phyloP scores from a whole-genome alignment of 64 coral and sea anemone genomes.

The Hydrozoanthus tunicans region DNA sequence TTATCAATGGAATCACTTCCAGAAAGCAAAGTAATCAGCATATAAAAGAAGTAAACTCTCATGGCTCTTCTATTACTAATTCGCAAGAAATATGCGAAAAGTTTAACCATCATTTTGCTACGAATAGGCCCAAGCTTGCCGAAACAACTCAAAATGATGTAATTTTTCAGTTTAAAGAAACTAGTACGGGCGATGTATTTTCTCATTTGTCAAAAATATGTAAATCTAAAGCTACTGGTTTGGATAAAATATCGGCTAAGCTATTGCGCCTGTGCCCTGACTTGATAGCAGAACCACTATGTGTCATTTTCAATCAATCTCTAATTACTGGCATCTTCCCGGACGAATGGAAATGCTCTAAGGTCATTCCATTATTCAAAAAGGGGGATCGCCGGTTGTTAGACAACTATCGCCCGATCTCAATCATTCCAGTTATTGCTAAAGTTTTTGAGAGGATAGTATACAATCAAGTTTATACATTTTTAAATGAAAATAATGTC shows the following conservation, averaged over 20 bases:
- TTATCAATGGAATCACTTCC: background rate
- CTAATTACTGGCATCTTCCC: slow-evolving; percentile 51
- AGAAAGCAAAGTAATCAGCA: no score
- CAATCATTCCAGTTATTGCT: slow-evolving; percentile 11
- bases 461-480: slow-evolving; percentile 48
- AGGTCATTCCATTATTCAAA: slow-evolving; percentile 30
- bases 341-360: slow-evolving; percentile 43
- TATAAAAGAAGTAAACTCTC: no score
- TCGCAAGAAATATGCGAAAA: background rate
- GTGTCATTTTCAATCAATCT: slow-evolving; percentile 44
- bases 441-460: slow-evolving; percentile 49
- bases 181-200: slow-evolving; percentile 26
- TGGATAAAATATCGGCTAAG: slow-evolving; percentile 48
- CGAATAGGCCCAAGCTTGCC: background rate
- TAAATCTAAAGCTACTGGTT: slow-evolving; percentile 16
- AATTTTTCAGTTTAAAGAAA: background rate
- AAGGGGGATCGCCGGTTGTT: slow-evolving; percentile 23
- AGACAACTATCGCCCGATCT: slow-evolving; percentile 42
- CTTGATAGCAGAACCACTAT: slow-evolving; percentile 53
- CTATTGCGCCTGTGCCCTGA: slow-evolving; percentile 32
- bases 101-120: background rate
- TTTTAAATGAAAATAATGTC: slow-evolving; percentile 1
- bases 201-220: slow-evolving; percentile 38
- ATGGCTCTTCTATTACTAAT: background rate
- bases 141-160: background rate